Base-by-base conservation (phyloP, 2,888 invertebrate genomes). In the Rhynchonema sp. region DNA sequence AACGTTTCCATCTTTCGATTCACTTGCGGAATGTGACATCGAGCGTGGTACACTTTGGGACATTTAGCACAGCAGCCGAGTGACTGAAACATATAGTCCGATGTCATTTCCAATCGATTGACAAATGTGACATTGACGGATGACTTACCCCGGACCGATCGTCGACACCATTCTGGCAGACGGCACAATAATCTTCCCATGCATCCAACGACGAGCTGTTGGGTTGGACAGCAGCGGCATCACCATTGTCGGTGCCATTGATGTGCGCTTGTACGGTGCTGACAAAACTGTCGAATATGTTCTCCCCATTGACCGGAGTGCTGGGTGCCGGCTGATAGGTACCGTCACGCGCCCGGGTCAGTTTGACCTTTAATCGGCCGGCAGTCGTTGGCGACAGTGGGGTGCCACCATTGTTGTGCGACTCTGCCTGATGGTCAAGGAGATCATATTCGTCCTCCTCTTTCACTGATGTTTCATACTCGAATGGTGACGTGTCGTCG, bases 121-220 rank as follows among this genome's bases (percentile, higher is more conserved):
- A n/a, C n/a, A n/a, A n/a, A n/a, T n/a, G n/a, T n/a, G n/a, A n/a
- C n/a, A n/a, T n/a, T n/a, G n/a, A n/a, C n/a, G n/a, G n/a, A n/a
- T 17, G 38, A 55, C 55, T 1, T n/a, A 55, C 65, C 55, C 61
- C 63, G 26, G 62, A 62, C 3, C 46, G 54, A 25, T 66, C 64
- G 55, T 65, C 65, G 54, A 62, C 63, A 25, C 65, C 65, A 52
- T 65, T 60, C 30, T 61, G 61, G 38, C 65, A 65, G 26, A 64
- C 62, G 56, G 57, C 62, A 30, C 65, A 65, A 54, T 65, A 65
- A 57, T 65, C 65, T 28, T 65, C 65, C 65, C 65, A 66, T 6
- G n/a, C 6, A n/a, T 52, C 46, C n/a, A n/a, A n/a, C n/a, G n/a
- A n/a, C n/a, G n/a, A n/a, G n/a, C n/a, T n/a, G n/a, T n/a, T n/a